Base-by-base conservation (phyloP, 30 jellyfish, hydroid and myxozoan genomes). In the Aurelia coerulea region DNA sequence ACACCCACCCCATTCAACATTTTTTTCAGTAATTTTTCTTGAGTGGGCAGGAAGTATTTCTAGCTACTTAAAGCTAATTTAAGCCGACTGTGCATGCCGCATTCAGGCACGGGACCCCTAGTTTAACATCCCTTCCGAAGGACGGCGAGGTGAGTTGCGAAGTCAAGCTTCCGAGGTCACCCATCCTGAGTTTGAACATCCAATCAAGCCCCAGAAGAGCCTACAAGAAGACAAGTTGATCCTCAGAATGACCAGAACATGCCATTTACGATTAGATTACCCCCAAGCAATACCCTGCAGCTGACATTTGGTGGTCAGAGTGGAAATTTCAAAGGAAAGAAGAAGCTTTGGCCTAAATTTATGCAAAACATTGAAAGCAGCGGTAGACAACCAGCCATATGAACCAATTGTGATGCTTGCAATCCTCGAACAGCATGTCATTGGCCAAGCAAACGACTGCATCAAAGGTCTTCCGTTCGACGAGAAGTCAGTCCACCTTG, bases 371-470 rank as follows among this genome's bases (percentile, higher is more conserved):
- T 58, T 54, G 62, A 76, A 76, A 29, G 87, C 87, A 18, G 87
- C 50, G 62, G 87, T 76, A 23, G 87, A 76, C 79, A 76, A 51
- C 15, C 87, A 56, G 63, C 87, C 62, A 32, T 56, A 54, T 56
- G 87, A 76, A 54, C 68, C 68, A 11, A 73, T 73, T 51, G 68
- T 73, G 39, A 73, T 33, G 83, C 83, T 73, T 73, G 83, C 83
- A 51, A 73, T 73, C 68, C 83, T 69, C 80, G 80, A 69, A 69
- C 80, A 69, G 80, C 80, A 69, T 69, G 52, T 69, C 62, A 69
- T 69, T 69, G 80, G 64, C 64, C 64, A 2, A 69, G 80, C 80
- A 69, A 69, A 69, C 23, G 80, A 69, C 80, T 69, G 80, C 80
- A 69, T 69, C 62, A 69, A 69, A 69, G 80, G 80, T 32, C 23